A percentile compares a stretch with the other conserved stretches of the same genome.
Evolutionary conservation across 2,888 invertebrate species (phyloP).

Genomic region (Sphinx pinastri): DNA sequence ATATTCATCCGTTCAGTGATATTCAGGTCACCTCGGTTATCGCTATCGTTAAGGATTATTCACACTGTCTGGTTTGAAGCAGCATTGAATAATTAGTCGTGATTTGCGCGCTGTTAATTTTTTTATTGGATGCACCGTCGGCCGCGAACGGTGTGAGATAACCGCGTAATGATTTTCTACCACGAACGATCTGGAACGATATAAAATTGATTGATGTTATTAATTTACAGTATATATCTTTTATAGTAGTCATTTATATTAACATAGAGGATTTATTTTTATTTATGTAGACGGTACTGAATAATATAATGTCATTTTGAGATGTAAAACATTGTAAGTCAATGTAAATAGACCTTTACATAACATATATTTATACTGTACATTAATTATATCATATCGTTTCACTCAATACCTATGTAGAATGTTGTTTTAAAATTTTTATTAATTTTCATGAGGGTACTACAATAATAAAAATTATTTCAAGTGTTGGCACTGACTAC

Average conservation of each 20-base stretch:
- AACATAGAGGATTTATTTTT: no score
- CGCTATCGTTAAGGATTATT: constrained; percentile 25
- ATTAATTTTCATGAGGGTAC: not conserved
- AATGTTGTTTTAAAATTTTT: not conserved
- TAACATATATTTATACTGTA: not conserved
- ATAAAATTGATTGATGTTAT: not conserved
- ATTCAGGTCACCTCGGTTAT: constrained; percentile 29
- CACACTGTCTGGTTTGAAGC: constrained; percentile 25
- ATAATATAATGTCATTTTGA: no score
- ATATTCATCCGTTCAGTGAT: not conserved
- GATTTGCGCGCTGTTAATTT: constrained; percentile 16
- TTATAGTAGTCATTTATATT: not conserved
- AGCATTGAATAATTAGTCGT: constrained; percentile 13
- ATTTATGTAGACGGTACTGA: no score
- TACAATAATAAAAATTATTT: not conserved
- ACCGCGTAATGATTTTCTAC: not conserved
- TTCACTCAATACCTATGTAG: not conserved
- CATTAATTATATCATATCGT: not conserved
- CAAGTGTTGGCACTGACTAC: not conserved
- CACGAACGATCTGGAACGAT: not conserved
- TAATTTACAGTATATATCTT: not conserved
- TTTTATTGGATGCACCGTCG: constrained; percentile 17
- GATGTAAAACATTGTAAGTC: not conserved
- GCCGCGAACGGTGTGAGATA: not conserved
- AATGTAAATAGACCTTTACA: not conserved